Conservation (phyloP, 1,140 invertebrate species). For the Nixonia krombeini region DNA sequence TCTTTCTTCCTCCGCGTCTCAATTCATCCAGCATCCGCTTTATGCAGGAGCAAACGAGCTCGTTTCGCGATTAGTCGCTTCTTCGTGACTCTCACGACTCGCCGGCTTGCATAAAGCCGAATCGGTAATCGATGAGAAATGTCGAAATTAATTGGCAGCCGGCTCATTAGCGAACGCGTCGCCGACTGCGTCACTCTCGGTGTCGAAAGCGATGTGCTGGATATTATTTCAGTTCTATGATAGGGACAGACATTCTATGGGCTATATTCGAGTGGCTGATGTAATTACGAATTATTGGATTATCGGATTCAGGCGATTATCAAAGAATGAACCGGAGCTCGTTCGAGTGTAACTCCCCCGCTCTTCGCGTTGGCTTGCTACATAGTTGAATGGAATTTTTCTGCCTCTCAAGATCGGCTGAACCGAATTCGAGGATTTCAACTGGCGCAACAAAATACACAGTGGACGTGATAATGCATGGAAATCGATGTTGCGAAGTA, state of each 20-base stretch:
- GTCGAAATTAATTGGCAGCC: conserved; percentile 54
- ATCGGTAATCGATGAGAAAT: conserved; percentile 53
- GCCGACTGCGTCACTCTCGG: conserved; percentile 41
- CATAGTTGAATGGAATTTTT: too few relatives aligned
- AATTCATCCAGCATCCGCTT: conserved; percentile 9
- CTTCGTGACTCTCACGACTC: conserved; percentile 37
- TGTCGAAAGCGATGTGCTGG: conserved; percentile 47
- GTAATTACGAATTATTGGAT: conserved; percentile 48
- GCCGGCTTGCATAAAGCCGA: conserved; percentile 38
- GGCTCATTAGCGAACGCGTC: conserved; percentile 52
- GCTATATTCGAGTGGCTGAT: conserved; percentile 33
- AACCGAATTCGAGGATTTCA: too few relatives aligned
- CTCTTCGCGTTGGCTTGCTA: too few relatives aligned
- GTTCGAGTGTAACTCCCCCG: too few relatives aligned
- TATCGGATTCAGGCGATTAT: conserved; percentile 45
- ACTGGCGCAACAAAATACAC: too few relatives aligned
- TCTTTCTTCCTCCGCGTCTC: background rate
- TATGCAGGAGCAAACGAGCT: conserved; percentile 37
- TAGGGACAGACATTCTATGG: conserved; percentile 39
- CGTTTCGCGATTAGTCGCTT: conserved; percentile 40
- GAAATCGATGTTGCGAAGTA: too few relatives aligned
- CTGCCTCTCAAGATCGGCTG: too few relatives aligned
- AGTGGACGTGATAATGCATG: too few relatives aligned
- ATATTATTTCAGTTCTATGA: conserved; percentile 45
- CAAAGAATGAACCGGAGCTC: conserved; percentile 34